Evolutionary conservation across 2,113 vertebrate species (phyloP).

Genomic region (Emydocephalus ijimae): DNA sequence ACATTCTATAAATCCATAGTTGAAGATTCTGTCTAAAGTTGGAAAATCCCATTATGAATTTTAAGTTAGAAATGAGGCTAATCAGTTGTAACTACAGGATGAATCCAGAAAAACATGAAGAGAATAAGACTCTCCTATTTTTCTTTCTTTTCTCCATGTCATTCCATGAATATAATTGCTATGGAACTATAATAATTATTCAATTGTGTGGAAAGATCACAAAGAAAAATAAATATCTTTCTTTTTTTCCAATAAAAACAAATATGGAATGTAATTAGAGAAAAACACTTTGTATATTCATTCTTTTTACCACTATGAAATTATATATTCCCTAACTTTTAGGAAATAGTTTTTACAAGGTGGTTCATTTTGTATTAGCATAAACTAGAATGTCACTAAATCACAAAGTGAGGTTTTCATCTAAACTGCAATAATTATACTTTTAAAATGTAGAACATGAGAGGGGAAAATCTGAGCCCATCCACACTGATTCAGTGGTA

Average conservation of each 20-base stretch:
- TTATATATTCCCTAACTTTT: background rate
- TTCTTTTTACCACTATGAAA: background rate
- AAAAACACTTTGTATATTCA: background rate
- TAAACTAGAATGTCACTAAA: background rate
- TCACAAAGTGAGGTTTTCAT: constrained; percentile 12
- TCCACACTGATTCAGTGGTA: background rate
- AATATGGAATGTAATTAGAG: background rate
- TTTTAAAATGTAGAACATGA: constrained; percentile 38
- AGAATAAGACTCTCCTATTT: background rate
- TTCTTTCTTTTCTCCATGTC: background rate
- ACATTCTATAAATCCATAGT: background rate
- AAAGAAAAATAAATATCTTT: background rate
- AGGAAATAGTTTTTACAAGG: background rate
- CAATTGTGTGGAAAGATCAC: background rate
- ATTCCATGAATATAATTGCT: background rate
- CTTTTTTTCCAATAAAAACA: background rate
- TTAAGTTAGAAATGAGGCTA: background rate
- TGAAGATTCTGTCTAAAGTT: background rate
- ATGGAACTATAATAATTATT: background rate
- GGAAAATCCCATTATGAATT: background rate
- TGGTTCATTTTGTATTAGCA: background rate
- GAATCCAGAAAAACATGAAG: background rate
- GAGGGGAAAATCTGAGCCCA: background rate
- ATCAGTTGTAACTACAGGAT: background rate
- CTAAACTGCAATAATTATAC: constrained; percentile 31